Conservation (phyloP, 2,888 invertebrate species). For the Leuctra nigra region DNA sequence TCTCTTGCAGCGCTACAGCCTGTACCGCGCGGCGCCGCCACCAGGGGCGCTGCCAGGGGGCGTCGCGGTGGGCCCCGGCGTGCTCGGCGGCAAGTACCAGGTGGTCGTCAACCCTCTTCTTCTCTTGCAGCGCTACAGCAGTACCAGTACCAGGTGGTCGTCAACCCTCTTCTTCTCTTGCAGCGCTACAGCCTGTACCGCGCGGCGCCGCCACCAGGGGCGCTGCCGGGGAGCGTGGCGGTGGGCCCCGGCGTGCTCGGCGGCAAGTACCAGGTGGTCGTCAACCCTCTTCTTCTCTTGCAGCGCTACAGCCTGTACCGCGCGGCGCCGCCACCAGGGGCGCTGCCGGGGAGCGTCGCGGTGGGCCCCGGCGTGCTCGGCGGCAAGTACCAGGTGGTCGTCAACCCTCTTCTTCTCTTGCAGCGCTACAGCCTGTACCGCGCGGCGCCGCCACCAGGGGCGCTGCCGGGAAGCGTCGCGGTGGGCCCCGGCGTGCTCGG, state of each 20-base stretch:
- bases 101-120: constrained; percentile 8
- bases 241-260: no score
- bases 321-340: neutral
- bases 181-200: neutral
- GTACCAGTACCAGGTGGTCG: no score
- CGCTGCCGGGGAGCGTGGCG: no score
- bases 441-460: no score
- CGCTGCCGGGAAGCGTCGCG: no score
- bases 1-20: no score
- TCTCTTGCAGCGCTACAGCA: neutral
- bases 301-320: no score
- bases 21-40: neutral
- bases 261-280: no score
- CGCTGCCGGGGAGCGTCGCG: constrained; percentile 5
- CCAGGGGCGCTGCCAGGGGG: neutral
- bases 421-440: neutral
- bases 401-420: neutral
- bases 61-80: constrained; percentile 16
- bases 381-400: constrained; percentile 20
- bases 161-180: no score
- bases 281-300: no score
- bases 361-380: constrained; percentile 11
- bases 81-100: constrained; percentile 17
- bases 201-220: no score
- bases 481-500: no score